Conservation (phyloP, 2,888 invertebrate genomes). For the Liopterus haemorrhoidalis region DNA sequence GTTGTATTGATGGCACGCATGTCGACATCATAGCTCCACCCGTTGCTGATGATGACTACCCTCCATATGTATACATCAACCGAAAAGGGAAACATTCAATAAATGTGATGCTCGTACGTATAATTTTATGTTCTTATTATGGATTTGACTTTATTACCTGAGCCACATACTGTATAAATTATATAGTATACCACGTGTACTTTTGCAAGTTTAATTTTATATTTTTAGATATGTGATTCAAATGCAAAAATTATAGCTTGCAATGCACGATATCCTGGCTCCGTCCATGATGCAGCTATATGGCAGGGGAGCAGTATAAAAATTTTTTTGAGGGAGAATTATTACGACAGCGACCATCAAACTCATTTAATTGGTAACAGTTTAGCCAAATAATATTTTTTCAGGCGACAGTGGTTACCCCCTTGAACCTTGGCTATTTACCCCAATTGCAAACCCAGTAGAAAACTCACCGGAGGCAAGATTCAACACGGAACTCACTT, state of each 20-base stretch:
- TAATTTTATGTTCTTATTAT: too few species aligned
- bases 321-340: constrained; percentile 7
- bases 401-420: constrained; percentile 11
- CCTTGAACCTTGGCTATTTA: constrained; percentile 12
- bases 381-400: neutral
- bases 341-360: constrained; percentile 3
- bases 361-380: constrained; percentile 5
- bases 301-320: constrained; percentile 7
- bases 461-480: neutral
- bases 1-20: constrained; percentile 10
- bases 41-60: constrained; percentile 4
- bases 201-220: neutral
- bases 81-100: constrained; percentile 10
- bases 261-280: constrained; percentile 9
- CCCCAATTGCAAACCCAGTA: constrained; percentile 8
- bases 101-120: constrained; percentile 5
- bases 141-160: too few species aligned
- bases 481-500: constrained; percentile 7
- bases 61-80: constrained; percentile 12
- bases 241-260: constrained; percentile 13
- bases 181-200: neutral
- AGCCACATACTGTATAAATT: neutral
- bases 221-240: constrained; percentile 4
- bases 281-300: constrained; percentile 8
- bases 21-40: constrained; percentile 11